A percentile compares a stretch with the other conserved stretches of the same genome.
These are phyloP conservation scores for Loripinus fragilis DNA, from an alignment of 2,888 invertebrate species.

Conservation along the genomic window DNA sequence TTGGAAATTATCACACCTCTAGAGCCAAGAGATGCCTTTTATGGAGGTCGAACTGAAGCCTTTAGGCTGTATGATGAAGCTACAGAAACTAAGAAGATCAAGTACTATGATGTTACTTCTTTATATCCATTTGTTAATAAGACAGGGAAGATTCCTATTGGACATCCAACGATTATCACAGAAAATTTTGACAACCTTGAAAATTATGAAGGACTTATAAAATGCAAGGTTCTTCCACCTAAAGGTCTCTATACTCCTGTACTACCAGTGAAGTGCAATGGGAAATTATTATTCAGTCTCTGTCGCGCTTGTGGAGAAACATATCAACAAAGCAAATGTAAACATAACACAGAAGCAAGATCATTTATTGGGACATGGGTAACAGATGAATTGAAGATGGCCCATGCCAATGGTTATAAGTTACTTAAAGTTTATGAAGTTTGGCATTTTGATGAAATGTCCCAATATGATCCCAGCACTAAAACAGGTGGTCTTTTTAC, in stretches of 20 bases:
- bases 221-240: slow-evolving; percentile 69
- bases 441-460: slow-evolving; percentile 33
- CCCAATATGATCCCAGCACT: slow-evolving; percentile 21
- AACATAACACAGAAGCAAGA: slow-evolving; percentile 23
- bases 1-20: slow-evolving; percentile 46
- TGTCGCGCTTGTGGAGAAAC: slow-evolving; percentile 67
- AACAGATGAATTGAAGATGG: slow-evolving; percentile 33
- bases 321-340: slow-evolving; percentile 15
- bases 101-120: slow-evolving; percentile 60
- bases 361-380: slow-evolving; percentile 36
- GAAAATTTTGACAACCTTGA: slow-evolving; percentile 52
- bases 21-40: slow-evolving; percentile 68
- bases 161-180: slow-evolving; percentile 61
- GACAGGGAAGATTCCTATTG: slow-evolving; percentile 56
- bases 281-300: slow-evolving; percentile 78
- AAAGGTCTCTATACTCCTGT: slow-evolving; percentile 71
- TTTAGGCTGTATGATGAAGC: slow-evolving; percentile 59
- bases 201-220: slow-evolving; percentile 66
- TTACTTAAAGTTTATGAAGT: slow-evolving; percentile 33
- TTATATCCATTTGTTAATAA: slow-evolving; percentile 72
- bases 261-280: slow-evolving; percentile 68
- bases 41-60: slow-evolving; percentile 67
- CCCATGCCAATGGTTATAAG: slow-evolving; percentile 32
- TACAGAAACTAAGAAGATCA: slow-evolving; percentile 51
- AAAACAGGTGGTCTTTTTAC: slow-evolving; percentile 64